Conservation (phyloP, 2,113 vertebrate species). For the Phoxinus phoxinus region DNA sequence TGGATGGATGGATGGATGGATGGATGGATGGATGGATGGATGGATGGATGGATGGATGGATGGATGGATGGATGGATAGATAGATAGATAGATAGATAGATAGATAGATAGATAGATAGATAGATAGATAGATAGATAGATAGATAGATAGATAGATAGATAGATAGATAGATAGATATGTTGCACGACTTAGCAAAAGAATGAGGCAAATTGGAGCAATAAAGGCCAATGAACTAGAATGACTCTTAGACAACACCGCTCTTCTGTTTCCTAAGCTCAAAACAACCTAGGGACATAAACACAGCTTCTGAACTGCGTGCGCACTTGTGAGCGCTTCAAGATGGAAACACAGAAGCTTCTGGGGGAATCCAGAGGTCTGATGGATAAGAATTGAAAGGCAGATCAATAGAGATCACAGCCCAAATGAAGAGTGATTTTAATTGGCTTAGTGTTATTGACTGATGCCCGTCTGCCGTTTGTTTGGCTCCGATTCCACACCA, state of each 20-base stretch:
- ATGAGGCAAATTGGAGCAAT: slow-evolving; percentile 2
- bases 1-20: no score
- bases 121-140: no score
- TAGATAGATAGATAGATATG: no score
- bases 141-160: no score
- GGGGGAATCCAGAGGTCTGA: slow-evolving; percentile 63
- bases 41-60: no score
- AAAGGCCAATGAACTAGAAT: background rate
- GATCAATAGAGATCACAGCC: slow-evolving; percentile 78
- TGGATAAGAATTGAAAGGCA: slow-evolving; percentile 72
- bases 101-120: no score
- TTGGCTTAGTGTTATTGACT: slow-evolving; percentile 76
- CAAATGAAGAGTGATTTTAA: slow-evolving; percentile 80
- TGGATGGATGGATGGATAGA: no score
- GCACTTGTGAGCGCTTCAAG: slow-evolving; percentile 49
- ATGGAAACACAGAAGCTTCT: slow-evolving; percentile 49
- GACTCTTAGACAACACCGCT: background rate
- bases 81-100: no score
- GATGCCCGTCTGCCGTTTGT: slow-evolving; percentile 59
- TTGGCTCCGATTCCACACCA: slow-evolving; percentile 50
- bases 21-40: no score
- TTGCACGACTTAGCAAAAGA: background rate
- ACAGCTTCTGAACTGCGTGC: slow-evolving; percentile 17
- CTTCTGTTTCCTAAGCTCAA: background rate
- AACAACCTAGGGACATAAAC: slow-evolving; percentile 47